phyloP scores from a whole-genome alignment of 2,113 vertebrate genomes.

The Burhinus oedicnemus region DNA sequence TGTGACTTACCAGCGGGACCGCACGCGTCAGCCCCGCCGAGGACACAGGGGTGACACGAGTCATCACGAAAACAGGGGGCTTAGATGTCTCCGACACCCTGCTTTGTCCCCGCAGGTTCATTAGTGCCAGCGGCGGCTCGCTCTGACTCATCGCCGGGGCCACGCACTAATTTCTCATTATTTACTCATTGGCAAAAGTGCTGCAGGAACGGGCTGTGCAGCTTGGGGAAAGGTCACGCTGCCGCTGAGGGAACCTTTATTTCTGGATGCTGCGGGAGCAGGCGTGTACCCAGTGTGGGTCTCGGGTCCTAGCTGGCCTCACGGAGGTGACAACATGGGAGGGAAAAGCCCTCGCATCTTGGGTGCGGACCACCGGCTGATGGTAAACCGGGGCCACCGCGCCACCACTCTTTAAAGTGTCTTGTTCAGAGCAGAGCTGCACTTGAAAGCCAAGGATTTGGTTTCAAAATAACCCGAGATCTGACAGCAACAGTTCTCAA shows the following conservation, averaged over 20 bases:
- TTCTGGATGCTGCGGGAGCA: neutral
- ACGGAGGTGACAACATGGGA: neutral
- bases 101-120: neutral
- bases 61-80: fast-evolving
- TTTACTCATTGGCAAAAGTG: constrained; percentile 25
- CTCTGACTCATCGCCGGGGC: neutral
- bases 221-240: neutral
- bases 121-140: fast-evolving
- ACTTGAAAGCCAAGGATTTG: neutral
- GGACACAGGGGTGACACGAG: neutral
- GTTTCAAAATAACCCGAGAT: constrained; percentile 20
- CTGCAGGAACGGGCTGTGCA: neutral
- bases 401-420: neutral
- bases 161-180: neutral
- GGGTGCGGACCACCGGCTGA: fast-evolving
- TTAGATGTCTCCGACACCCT: neutral
- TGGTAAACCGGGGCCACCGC: neutral
- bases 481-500: constrained; percentile 9
- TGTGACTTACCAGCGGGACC: neutral
- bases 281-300: neutral
- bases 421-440: neutral
- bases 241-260: neutral
- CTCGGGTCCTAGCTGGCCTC: neutral
- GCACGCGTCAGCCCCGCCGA: fast-evolving
- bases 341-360: neutral